Percentiles rank a stretch among this genome's conserved stretches.
Conservation (phyloP, 2,113 vertebrate species). For the Hydropotes inermis region DNA sequence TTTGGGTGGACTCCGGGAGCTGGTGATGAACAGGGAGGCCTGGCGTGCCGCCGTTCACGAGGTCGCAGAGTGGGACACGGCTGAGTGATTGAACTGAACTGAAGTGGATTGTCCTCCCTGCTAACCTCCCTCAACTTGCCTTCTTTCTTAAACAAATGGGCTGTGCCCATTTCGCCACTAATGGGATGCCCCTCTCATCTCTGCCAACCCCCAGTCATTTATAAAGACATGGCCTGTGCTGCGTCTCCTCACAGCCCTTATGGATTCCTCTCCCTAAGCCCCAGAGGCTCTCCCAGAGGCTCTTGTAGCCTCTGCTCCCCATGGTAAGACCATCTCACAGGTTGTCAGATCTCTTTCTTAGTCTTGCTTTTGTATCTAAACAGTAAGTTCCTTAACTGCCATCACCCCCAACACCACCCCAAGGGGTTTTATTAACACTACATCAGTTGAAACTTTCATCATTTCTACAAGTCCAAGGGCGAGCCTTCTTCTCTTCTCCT, state of each 20-base stretch:
- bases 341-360: neutral
- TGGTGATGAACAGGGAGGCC: too few relatives aligned
- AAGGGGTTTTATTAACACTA: neutral
- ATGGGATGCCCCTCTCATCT: neutral
- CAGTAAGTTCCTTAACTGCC: neutral
- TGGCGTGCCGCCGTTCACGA: too few relatives aligned
- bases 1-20: too few relatives aligned
- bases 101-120: neutral
- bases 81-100: too few relatives aligned
- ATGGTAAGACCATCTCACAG: neutral
- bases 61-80: too few relatives aligned
- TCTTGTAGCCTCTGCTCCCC: neutral
- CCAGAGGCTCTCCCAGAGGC: neutral
- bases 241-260: neutral
- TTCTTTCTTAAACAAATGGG: neutral
- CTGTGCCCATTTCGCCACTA: neutral
- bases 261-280: neutral
- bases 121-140: neutral
- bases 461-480: neutral
- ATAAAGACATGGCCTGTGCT: neutral
- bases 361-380: neutral
- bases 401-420: neutral
- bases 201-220: neutral
- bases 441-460: neutral
- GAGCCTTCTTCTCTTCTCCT: neutral